Conservation (phyloP, 2,797 vertebrate genomes). For the Poliocrania exsul region DNA sequence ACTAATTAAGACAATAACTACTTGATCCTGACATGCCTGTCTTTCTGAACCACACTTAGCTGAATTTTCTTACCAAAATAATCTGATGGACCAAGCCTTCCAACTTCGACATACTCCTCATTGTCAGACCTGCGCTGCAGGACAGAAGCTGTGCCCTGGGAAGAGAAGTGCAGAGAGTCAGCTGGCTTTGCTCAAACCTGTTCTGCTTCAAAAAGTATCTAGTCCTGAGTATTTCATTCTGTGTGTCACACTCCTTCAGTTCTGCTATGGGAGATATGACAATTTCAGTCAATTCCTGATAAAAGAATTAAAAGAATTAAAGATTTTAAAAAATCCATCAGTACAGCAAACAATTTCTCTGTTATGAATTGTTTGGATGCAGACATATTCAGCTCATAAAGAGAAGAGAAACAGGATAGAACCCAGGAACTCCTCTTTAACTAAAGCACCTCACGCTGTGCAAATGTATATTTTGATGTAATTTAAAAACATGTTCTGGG, state of each 20-base stretch:
- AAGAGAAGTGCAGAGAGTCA: not conserved
- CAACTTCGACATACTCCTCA: constrained; percentile 95
- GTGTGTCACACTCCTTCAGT: not conserved
- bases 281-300: not conserved
- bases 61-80: constrained; percentile 90
- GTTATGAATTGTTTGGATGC: not conserved
- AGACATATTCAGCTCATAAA: not conserved
- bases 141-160: constrained; percentile 92
- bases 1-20: not conserved
- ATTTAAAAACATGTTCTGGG: not conserved
- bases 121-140: constrained; percentile 94
- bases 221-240: not conserved
- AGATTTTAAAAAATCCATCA: not conserved
- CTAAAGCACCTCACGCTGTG: not conserved
- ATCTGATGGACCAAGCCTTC: constrained; percentile 93
- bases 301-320: not conserved
- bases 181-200: not conserved
- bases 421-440: not conserved
- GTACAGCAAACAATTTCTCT: not conserved
- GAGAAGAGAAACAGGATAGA: not conserved
- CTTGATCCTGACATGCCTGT: not conserved
- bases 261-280: not conserved
- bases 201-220: not conserved
- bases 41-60: not conserved
- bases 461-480: not conserved